Evolutionary conservation across 2,797 vertebrate genomes (phyloP).

Genomic region (Gallirallus australis): DNA sequence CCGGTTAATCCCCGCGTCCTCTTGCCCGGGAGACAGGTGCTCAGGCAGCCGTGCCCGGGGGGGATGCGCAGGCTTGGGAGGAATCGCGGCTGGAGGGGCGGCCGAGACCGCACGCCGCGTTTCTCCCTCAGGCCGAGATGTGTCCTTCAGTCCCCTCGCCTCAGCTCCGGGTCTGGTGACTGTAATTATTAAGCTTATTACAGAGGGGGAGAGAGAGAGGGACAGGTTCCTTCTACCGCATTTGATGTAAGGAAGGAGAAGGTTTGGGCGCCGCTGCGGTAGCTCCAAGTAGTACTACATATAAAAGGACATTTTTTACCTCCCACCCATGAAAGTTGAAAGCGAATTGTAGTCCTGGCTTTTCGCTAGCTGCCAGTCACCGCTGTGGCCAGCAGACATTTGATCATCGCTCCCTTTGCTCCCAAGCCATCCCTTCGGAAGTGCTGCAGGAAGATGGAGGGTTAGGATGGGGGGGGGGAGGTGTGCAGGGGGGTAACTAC

Average conservation of each 20-base stretch:
- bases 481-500: background rate
- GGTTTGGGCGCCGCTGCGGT: background rate
- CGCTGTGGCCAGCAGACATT: background rate
- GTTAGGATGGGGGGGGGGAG: background rate
- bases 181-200: background rate
- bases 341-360: background rate
- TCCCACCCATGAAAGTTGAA: background rate
- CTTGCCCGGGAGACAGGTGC: background rate
- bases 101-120: background rate
- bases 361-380: background rate
- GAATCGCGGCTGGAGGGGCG: background rate
- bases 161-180: background rate
- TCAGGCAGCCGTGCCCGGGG: background rate
- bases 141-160: slow-evolving; percentile 19
- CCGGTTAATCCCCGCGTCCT: background rate
- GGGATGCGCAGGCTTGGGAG: background rate
- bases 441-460: background rate
- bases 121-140: background rate
- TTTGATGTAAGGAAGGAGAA: background rate
- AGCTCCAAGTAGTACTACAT: background rate
- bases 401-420: background rate
- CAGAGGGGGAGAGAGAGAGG: background rate
- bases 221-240: background rate
- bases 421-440: slow-evolving; percentile 7
- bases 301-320: background rate